Conservation (phyloP, 2,797 vertebrate genomes). For the Merluccius polli region DNA sequence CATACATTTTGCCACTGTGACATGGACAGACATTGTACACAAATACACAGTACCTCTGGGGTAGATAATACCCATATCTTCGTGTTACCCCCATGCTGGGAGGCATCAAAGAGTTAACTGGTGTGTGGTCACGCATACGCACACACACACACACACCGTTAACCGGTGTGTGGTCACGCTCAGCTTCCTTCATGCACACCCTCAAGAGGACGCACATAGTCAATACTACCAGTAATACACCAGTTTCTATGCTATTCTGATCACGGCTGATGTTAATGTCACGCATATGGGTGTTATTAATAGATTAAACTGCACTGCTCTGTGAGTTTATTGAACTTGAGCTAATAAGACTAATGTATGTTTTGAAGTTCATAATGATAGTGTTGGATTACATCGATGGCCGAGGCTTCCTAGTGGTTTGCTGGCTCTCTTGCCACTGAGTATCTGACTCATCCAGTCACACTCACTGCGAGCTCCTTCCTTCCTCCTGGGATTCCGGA, state of each 20-base stretch:
- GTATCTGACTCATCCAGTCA: not conserved
- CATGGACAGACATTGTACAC: not conserved
- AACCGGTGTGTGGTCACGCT: too few relatives aligned
- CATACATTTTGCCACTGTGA: not conserved
- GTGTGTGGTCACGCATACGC: not conserved
- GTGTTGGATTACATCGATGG: not conserved
- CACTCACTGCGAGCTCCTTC: not conserved
- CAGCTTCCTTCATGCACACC: too few relatives aligned
- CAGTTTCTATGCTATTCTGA: not conserved
- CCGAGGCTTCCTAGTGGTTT: not conserved
- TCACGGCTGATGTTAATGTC: not conserved
- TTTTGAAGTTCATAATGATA: not conserved
- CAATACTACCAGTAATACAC: too few relatives aligned
- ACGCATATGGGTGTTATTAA: not conserved
- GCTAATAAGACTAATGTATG: not conserved
- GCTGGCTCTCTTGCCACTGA: not conserved
- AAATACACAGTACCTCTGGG: not conserved
- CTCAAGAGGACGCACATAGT: too few relatives aligned
- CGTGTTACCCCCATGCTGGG: not conserved
- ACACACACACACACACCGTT: not conserved
- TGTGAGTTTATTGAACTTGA: not conserved
- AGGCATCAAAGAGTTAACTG: too few relatives aligned
- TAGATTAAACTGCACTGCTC: not conserved
- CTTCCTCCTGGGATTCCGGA: not conserved
- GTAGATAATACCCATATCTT: not conserved